Evolutionary conservation across 2,888 invertebrate genomes (phyloP), one percentile per base, ranked within the genome.

Genomic region (Crepidodera aurea): DNA sequence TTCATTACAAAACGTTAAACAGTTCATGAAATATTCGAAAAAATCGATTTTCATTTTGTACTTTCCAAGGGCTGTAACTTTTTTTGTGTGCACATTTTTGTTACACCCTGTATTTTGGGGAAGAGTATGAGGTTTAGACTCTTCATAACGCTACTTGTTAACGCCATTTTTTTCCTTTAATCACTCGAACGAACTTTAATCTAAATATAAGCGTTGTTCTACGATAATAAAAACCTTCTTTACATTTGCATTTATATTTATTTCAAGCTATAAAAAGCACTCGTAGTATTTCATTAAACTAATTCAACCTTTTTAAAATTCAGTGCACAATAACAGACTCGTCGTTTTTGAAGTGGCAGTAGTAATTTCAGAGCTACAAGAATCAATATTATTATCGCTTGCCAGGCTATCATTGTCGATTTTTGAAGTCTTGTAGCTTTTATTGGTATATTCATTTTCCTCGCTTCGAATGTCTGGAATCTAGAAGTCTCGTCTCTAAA

Each of bases 391-490:
- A 58, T 71, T 66, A 63, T 75, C 71, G 46, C 42, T 42, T 42
- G 62, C 65, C 53, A 68, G 68, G 61, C 70, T 70, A 57, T 69
- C 72, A 65, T 74, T 75, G 67, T 74, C 73, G 62, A 72, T 73
- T 54, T 71, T 73, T 32, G 66, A 64, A 62, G 68, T 73, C 67
- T 74, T 76, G 59, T 64, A 69, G 25, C 55, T 69, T 66, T 73
- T 77, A 66, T 71, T 74, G 66, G 69, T 68, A 70, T 72, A 73
- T 61, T 68, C 72, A 60, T 69, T 73, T 69, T 71, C 74, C 60
- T 74, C 69, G 63, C 73, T 75, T 51, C 77, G 68, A 60, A 72
- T 72, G 69, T 78, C 77, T 16, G 77, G 77, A 55, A 77, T 71
- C 53, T 74, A 70, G 51, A 77, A 64, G 57, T 29, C 2, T 5